Percentiles rank a stretch among this genome's conserved stretches.
Conservation (phyloP, 1,140 invertebrate species). For the Chionoecetes opilio region DNA sequence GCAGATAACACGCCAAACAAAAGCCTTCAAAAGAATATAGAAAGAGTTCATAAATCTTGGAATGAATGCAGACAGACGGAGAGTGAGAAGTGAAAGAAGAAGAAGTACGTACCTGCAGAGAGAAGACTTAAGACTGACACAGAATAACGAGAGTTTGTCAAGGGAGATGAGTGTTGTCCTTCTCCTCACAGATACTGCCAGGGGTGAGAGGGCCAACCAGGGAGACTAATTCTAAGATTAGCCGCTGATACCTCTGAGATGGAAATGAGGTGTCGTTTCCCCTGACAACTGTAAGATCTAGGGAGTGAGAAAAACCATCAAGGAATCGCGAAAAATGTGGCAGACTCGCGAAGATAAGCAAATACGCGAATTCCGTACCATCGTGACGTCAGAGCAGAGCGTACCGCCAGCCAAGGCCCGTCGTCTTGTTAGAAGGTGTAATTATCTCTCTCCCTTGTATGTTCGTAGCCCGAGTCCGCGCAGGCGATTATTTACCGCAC, state of each 20-base stretch:
- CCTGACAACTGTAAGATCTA: neutral
- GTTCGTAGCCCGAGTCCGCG: neutral
- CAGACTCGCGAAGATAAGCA: neutral
- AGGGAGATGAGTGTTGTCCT: neutral
- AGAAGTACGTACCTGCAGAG: no score
- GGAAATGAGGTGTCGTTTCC: conserved; percentile 16
- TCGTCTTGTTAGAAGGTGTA: conserved; percentile 29
- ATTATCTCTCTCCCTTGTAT: conserved; percentile 29
- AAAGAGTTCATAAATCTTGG: neutral
- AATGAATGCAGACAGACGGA: neutral
- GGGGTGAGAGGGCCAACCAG: neutral
- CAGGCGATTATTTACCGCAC: conserved; percentile 10
- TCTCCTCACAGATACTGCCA: neutral
- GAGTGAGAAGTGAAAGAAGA: conserved; percentile 32
- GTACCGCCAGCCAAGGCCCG: neutral
- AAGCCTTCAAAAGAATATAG: neutral
- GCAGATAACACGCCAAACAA: neutral
- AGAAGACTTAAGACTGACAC: neutral
- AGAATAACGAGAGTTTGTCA: neutral
- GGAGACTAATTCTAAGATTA: conserved; percentile 9
- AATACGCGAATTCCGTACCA: neutral
- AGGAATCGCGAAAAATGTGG: neutral
- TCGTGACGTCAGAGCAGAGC: neutral
- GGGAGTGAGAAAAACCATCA: neutral
- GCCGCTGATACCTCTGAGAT: neutral